Base-by-base conservation (phyloP, 2,888 invertebrate species). In the Pemphredon lugubris region DNA sequence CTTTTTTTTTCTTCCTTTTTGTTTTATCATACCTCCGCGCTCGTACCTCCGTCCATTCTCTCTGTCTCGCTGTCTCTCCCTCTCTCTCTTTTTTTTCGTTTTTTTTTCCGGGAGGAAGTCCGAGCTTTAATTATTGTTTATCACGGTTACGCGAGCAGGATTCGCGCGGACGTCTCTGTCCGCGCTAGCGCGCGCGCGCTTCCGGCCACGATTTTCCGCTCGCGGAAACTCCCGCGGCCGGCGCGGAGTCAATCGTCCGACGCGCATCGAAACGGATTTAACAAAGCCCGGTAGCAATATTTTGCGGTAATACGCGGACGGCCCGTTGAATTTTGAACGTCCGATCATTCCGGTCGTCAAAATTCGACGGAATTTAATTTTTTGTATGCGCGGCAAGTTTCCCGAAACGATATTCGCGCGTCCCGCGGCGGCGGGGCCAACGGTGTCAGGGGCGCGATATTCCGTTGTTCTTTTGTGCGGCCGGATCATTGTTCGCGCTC, bases 81-180 rank as follows among this genome's bases (percentile, higher is more conserved):
- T n/a, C n/a, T n/a, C n/a, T n/a, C n/a, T n/a, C 34, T 14, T 53
- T 40, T 16, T 53, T 20, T 30, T 6, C 21, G 50, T 60, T 18
- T 14, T 30, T 65, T 64, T 65, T 59, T 48, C 37, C 16, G 47
- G 23, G n/a, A n/a, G n/a, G n/a, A n/a, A n/a, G n/a, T n/a, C 40
- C 40, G 4, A 1, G 21, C 42, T 70, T 74, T 77, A 77, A 74
- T 77, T 67, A 68, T 77, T 73, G 65, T 77, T 77, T 77, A 77
- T 77, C 77, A 68, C 26, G 39, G 51, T 63, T 53, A 65, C 59
- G 54, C 11, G 53, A 23, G 40, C 51, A 14, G 51, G 47, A 47
- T n/a, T n/a, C 53, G 47, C 47, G 40, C 37, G 13, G 32, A 40
- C 26, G 14, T 42, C 48, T 39, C 44, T 42, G 18, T 34, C 44